phyloP scores from a whole-genome alignment of 2,113 vertebrate genomes.

The Ammodytes dubius region DNA sequence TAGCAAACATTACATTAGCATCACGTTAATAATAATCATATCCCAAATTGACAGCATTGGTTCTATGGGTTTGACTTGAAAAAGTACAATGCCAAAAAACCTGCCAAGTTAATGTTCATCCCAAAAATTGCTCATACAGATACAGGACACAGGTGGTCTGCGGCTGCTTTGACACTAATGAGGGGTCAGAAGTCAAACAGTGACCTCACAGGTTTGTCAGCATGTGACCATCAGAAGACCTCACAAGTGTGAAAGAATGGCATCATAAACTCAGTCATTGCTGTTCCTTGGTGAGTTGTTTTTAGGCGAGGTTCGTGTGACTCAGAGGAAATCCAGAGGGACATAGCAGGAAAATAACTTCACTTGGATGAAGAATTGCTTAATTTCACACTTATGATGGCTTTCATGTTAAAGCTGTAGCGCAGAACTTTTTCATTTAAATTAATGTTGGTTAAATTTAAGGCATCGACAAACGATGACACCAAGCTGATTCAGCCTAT shows the following conservation, averaged over 20 bases:
- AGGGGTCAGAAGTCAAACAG: slow-evolving; percentile 43
- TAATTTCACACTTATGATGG: slow-evolving; percentile 22
- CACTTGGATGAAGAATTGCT: slow-evolving; percentile 22
- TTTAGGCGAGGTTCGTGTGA: slow-evolving; percentile 75
- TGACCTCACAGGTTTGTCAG: slow-evolving; percentile 66
- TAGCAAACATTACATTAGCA: not conserved
- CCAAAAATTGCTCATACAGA: not conserved
- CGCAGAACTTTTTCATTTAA: too few species aligned
- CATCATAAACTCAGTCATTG: slow-evolving; percentile 72
- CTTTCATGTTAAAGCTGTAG: slow-evolving; percentile 12
- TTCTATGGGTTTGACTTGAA: not conserved
- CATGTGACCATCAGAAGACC: slow-evolving; percentile 64
- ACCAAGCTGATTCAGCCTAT: too few species aligned
- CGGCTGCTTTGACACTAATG: slow-evolving; percentile 34
- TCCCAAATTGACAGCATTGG: not conserved
- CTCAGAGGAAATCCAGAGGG: slow-evolving; percentile 61
- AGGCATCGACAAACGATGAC: too few species aligned
- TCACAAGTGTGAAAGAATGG: slow-evolving; percentile 49
- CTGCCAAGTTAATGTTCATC: not conserved
- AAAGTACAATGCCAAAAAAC: not conserved
- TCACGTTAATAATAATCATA: not conserved
- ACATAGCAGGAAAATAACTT: slow-evolving; percentile 44
- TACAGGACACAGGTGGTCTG: slow-evolving; percentile 20
- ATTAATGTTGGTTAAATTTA: too few species aligned
- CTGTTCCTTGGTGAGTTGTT: slow-evolving; percentile 67